Conservation (phyloP, 2,888 invertebrate genomes). For the Bursaphelenchus okinawaensis region DNA sequence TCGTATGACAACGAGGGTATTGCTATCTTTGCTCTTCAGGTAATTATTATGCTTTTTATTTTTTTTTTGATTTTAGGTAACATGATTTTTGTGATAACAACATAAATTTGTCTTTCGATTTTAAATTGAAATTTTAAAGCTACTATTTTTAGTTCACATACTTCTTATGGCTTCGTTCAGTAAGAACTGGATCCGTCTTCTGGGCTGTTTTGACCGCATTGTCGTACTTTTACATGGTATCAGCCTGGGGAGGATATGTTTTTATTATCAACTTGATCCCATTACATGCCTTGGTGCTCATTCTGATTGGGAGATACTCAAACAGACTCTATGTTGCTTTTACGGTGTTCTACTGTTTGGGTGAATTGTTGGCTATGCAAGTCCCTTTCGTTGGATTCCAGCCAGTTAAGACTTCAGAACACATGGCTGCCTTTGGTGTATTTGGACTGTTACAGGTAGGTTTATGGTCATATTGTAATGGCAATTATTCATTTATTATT, state of each 20-base stretch:
- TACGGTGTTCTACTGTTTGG: slow-evolving; percentile 91
- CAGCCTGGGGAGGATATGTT: slow-evolving; percentile 99
- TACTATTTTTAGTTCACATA: slow-evolving; percentile 74
- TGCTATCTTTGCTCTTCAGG: slow-evolving; percentile 89
- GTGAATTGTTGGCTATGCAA: slow-evolving; percentile 92
- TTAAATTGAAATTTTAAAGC: neutral
- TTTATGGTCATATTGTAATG: slow-evolving; percentile 81
- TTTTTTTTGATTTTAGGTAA: no score
- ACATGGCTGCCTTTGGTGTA: slow-evolving; percentile 97
- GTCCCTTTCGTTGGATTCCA: slow-evolving; percentile 77
- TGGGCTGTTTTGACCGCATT: slow-evolving; percentile 90
- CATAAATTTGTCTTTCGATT: neutral
- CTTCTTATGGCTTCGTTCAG: slow-evolving; percentile 92
- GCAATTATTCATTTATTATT: slow-evolving; percentile 73
- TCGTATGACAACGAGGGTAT: slow-evolving; percentile 99
- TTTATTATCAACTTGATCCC: slow-evolving; percentile 99
- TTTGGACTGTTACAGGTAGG: slow-evolving; percentile 79
- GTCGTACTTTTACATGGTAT: slow-evolving; percentile 99
- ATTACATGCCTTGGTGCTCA: slow-evolving; percentile 84
- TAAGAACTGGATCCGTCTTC: slow-evolving; percentile 92
- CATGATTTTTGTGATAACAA: no score
- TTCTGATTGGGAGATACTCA: slow-evolving; percentile 87
- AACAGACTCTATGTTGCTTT: slow-evolving; percentile 73
- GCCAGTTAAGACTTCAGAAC: slow-evolving; percentile 95
- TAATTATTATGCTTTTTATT: no score